These are phyloP conservation scores for Drosophila maculinotata DNA, from an alignment of 2,888 invertebrate genomes.

Conservation along the genomic window DNA sequence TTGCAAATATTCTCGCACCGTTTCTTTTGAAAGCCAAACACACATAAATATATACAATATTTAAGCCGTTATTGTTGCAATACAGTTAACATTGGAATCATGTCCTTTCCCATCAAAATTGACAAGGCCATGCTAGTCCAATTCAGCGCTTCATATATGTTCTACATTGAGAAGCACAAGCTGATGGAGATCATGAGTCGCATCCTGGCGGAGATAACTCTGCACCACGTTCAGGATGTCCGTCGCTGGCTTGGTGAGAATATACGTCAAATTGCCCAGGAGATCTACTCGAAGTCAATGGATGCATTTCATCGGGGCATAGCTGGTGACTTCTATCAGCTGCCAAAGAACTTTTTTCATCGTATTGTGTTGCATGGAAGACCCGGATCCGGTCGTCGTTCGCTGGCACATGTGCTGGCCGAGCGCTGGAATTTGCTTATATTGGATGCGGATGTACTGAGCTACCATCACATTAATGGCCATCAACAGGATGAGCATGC, in stretches of 20 bases:
- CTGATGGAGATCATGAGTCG: conserved; percentile 80
- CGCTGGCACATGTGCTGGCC: conserved; percentile 86
- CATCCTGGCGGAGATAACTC: conserved; percentile 68
- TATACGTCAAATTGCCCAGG: conserved; percentile 67
- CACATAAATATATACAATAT: too few relatives aligned
- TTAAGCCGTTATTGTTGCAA: too few relatives aligned
- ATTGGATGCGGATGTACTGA: conserved; percentile 77
- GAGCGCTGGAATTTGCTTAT: conserved; percentile 86
- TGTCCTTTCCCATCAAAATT: conserved; percentile 58
- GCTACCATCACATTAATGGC: conserved; percentile 71
- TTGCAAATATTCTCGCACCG: not conserved
- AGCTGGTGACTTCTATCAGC: conserved; percentile 58
- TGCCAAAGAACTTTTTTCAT: conserved; percentile 79
- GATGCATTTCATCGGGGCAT: conserved; percentile 57
- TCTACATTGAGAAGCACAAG: conserved; percentile 83
- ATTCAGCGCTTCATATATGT: conserved; percentile 77
- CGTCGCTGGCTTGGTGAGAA: conserved; percentile 78
- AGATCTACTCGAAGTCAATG: conserved; percentile 69
- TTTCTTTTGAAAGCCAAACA: not conserved
- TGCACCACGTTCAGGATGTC: conserved; percentile 57
- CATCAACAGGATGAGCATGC: conserved; percentile 49
- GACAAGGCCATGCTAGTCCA: conserved; percentile 59
- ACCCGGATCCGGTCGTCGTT: conserved; percentile 86
- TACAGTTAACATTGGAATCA: conserved; percentile 34
- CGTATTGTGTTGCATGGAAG: conserved; percentile 87